Conservation (phyloP, 1,140 invertebrate genomes). For the Batillaria attramentaria region DNA sequence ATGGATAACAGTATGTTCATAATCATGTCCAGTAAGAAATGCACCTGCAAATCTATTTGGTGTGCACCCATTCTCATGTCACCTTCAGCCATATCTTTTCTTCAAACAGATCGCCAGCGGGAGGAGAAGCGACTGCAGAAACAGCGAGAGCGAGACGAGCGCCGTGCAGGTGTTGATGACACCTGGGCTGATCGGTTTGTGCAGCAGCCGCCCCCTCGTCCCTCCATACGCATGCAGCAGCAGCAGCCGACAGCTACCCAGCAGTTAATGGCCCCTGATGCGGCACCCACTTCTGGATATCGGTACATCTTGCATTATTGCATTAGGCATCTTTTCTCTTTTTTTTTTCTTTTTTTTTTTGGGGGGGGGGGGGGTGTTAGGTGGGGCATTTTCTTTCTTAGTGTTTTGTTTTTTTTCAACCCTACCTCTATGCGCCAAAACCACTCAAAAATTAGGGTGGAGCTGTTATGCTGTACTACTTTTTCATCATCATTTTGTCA, state of each 20-base stretch:
- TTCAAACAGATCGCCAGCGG: conserved; percentile 48
- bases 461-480: no score
- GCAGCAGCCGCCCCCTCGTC: neutral
- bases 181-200: conserved; percentile 48
- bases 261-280: no score
- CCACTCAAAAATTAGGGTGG: no score
- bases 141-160: conserved; percentile 38
- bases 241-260: conserved; percentile 8
- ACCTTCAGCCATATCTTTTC: neutral
- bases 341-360: neutral
- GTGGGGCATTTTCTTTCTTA: conserved; percentile 9
- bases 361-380: neutral
- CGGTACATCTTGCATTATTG: neutral
- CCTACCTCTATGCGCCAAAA: neutral
- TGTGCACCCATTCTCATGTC: neutral
- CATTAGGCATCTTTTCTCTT: neutral
- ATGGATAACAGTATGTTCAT: neutral
- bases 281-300: neutral
- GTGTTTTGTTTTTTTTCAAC: neutral
- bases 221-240: neutral
- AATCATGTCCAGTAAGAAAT: neutral
- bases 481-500: no score
- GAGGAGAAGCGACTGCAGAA: conserved; percentile 56
- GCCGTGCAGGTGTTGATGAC: conserved; percentile 37
- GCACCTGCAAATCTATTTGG: neutral